Base-by-base conservation (phyloP, 2,113 vertebrate species). In the Odocoileus hemionus region DNA sequence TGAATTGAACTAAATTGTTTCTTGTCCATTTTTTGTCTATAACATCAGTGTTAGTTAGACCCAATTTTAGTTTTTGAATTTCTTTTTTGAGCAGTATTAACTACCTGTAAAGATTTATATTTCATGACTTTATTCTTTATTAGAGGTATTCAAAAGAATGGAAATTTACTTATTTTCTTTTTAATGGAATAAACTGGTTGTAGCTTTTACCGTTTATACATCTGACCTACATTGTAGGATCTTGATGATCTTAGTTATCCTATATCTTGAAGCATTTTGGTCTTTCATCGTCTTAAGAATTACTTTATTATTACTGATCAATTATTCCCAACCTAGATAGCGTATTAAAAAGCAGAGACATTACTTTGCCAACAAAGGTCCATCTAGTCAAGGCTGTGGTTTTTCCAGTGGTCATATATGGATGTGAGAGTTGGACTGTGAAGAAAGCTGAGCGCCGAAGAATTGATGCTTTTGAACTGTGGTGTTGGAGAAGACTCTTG, bases 31-130 rank as follows among this genome's bases (percentile, higher is more conserved):
- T 94, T 86, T 67, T 90, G 17, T 17, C 6, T 93, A 13, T 79
- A 70, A 45, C 25, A 85, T 91, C 17, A 60, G 5, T 86, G 7
- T 91, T 55, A n/a, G 1, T 91, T 91, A 54, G 30, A 96, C 15
- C 5, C 50, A 79, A 2, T 91, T 91, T 86, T 91, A 86, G 52
- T 76, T 89, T 92, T 85, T 86, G 7, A 83, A 78, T 76, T 91
- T 88, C 26, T 94, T 97, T 61, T 80, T 89, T 97, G 58, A 94
- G n/a, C 43, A 80, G 28, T 85, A 60, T 3, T 61, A 76, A 94
- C 33, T 84, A 60, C 23, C 61, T 85, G 6, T 83, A 36, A 96
- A 61, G 13, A 54, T 92, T 58, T 80, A 19, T 76, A 61, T 88
- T 61, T 92, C 52, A 26, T 70, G 84, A 87, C 25, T 80, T 57